phyloP scores from a whole-genome alignment of 1,140 invertebrate genomes.

The Parapsyche elsis region DNA sequence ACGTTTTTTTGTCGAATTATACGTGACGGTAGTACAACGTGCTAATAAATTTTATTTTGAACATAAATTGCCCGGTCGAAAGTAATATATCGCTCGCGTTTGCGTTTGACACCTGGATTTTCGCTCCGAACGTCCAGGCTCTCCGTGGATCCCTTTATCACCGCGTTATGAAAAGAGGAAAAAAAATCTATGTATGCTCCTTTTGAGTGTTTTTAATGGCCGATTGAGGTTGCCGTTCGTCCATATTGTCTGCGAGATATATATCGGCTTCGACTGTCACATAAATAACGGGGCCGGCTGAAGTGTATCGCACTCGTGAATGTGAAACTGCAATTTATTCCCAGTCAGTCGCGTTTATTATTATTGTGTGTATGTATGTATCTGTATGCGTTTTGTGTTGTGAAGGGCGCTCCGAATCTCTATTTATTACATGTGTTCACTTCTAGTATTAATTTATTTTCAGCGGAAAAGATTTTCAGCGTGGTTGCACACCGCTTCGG shows the following conservation, averaged over 20 bases:
- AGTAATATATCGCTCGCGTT: too few species aligned
- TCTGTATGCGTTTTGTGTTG: too few species aligned
- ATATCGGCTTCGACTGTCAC: slow-evolving; percentile 44
- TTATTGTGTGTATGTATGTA: background rate
- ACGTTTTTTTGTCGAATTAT: too few species aligned
- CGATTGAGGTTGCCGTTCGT: slow-evolving; percentile 24
- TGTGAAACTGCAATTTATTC: slow-evolving; percentile 53
- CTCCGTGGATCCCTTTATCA: too few species aligned
- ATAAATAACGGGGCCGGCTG: slow-evolving; percentile 44
- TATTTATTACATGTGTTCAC: background rate
- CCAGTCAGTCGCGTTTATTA: background rate
- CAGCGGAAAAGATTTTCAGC: background rate
- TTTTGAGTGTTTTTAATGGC: slow-evolving; percentile 28
- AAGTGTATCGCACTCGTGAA: slow-evolving; percentile 46
- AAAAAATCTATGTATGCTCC: background rate
- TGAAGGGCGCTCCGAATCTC: background rate
- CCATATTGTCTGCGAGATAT: slow-evolving; percentile 47
- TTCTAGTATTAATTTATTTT: background rate
- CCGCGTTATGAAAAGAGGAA: background rate
- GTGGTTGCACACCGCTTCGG: background rate
- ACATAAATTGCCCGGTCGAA: too few species aligned
- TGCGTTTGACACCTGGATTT: too few species aligned
- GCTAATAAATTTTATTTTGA: too few species aligned
- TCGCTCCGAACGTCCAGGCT: too few species aligned
- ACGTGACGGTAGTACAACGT: too few species aligned